phyloP scores from a whole-genome alignment of 2,888 invertebrate species.

The Tinea pellionella region DNA sequence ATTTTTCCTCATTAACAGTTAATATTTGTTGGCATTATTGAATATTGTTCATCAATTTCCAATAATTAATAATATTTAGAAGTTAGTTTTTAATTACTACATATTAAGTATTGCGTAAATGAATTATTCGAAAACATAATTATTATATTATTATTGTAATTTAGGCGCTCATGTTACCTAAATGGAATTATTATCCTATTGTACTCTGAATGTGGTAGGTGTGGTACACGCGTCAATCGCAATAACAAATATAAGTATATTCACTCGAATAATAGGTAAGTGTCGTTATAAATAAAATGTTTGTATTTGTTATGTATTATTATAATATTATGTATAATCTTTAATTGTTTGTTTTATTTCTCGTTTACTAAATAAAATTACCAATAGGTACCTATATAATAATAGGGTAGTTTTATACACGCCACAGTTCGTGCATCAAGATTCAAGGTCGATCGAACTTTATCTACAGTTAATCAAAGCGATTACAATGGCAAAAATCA shows the following conservation, averaged over 20 bases:
- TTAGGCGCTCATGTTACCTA: constrained; percentile 66
- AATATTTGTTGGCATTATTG: background rate
- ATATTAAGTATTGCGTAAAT: background rate
- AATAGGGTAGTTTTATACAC: no score
- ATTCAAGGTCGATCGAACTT: no score
- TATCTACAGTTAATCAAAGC: no score
- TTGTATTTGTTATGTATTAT: background rate
- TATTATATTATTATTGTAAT: background rate
- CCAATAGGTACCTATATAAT: no score
- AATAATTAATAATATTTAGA: background rate
- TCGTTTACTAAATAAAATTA: no score
- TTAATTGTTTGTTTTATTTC: background rate
- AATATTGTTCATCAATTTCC: background rate
- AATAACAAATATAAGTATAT: background rate
- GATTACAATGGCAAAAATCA: no score
- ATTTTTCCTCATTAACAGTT: background rate
- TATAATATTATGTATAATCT: background rate
- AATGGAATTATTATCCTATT: constrained; percentile 16
- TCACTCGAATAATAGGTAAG: background rate
- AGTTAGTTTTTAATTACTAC: no score
- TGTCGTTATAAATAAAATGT: background rate
- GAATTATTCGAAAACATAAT: background rate
- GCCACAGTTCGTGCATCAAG: no score
- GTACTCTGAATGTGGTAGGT: background rate
- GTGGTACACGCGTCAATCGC: constrained; percentile 13